These are phyloP conservation scores for Fundulus diaphanus DNA, from an alignment of 2,797 vertebrate species.

Conservation along the genomic window DNA sequence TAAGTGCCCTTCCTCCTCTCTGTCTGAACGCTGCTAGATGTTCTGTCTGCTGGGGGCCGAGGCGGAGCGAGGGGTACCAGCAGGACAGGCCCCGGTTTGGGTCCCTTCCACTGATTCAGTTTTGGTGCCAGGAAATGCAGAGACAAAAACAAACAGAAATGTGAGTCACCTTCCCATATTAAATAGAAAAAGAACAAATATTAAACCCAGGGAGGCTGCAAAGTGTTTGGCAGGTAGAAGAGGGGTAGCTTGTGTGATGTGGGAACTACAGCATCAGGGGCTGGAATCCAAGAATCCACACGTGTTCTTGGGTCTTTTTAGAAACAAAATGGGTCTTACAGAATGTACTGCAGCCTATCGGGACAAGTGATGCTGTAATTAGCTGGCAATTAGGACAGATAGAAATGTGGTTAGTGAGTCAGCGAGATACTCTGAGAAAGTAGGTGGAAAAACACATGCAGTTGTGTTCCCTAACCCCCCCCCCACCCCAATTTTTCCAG, in stretches of 20 bases:
- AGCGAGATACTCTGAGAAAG: constrained; percentile 32
- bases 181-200: constrained; percentile 14
- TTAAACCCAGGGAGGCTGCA: constrained; percentile 16
- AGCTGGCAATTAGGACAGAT: constrained; percentile 46
- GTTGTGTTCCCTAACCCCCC: constrained; percentile 12
- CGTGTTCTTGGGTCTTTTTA: constrained; percentile 48
- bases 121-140: constrained; percentile 42
- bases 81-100: constrained; percentile 21
- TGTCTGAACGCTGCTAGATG: constrained; percentile 43
- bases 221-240: constrained; percentile 8
- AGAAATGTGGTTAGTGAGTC: constrained; percentile 48
- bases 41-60: constrained; percentile 29
- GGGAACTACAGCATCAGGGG: constrained; percentile 25
- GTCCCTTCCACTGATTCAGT: constrained; percentile 29
- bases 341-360: constrained; percentile 44
- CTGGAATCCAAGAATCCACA: constrained; percentile 21
- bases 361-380: constrained; percentile 56
- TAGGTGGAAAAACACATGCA: constrained; percentile 31
- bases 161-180: constrained; percentile 13
- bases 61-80: constrained; percentile 32
- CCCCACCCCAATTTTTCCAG: too few relatives aligned
- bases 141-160: constrained; percentile 39
- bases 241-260: constrained; percentile 24
- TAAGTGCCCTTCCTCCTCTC: constrained; percentile 24
- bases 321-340: constrained; percentile 44